These are phyloP conservation scores for Carassius auratus DNA, from an alignment of 2,113 vertebrate genomes.

Conservation along the genomic window DNA sequence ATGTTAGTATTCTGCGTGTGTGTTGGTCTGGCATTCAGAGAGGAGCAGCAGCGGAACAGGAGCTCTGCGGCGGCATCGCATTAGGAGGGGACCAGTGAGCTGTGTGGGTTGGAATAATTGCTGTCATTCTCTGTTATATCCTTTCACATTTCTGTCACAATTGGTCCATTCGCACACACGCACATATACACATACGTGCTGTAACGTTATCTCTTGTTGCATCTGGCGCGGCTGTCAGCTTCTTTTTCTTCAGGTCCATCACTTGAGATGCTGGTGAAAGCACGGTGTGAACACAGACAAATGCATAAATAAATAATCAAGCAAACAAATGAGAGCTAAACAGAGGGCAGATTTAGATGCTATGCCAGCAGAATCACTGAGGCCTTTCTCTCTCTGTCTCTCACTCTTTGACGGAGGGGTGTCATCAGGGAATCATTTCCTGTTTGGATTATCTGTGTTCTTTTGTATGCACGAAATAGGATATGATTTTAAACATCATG, in stretches of 20 bases:
- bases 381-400: not conserved
- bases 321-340: not conserved
- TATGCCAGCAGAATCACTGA: constrained; percentile 11
- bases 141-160: constrained; percentile 15
- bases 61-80: constrained; percentile 4
- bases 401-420: not conserved
- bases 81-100: constrained; percentile 35
- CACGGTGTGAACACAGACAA: constrained; percentile 44
- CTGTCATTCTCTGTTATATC: constrained; percentile 38
- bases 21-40: constrained; percentile 29
- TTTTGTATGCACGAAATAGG: constrained; percentile 18
- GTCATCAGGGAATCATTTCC: not conserved
- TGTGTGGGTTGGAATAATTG: constrained; percentile 42
- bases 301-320: constrained; percentile 32
- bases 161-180: not conserved
- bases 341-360: constrained; percentile 37
- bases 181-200: not conserved
- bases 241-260: constrained; percentile 25
- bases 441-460: not conserved
- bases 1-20: constrained; percentile 15
- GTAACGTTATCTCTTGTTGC: constrained; percentile 37
- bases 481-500: constrained; percentile 3
- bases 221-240: constrained; percentile 45
- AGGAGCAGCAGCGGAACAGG: constrained; percentile 16
- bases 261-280: constrained; percentile 25